phyloP scores from a whole-genome alignment of 2,113 vertebrate genomes.

The Nerophis lumbriciformis region DNA sequence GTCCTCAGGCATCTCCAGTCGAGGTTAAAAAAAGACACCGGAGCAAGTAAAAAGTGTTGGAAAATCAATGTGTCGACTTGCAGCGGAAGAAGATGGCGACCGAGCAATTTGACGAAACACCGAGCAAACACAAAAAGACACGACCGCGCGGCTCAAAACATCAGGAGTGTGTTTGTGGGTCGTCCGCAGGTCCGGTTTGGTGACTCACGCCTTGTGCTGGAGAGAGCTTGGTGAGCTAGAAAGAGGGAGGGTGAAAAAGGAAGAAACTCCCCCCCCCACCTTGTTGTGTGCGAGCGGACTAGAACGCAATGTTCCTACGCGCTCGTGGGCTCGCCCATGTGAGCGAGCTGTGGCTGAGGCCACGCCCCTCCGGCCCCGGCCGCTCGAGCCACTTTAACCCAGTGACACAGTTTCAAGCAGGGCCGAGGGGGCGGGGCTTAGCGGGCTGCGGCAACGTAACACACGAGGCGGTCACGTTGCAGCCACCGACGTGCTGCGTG shows the following conservation, averaged over 20 bases:
- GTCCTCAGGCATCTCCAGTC: constrained; percentile 55
- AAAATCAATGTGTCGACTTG: constrained; percentile 4
- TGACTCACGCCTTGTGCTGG: constrained; percentile 19
- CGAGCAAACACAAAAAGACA: neutral
- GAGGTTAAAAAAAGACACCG: neutral
- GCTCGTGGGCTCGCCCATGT: constrained; percentile 54
- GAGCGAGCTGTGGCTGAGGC: constrained; percentile 52
- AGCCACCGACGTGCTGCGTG: constrained; percentile 41
- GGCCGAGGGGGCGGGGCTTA: constrained; percentile 41
- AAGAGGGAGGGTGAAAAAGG: neutral
- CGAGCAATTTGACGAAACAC: no score
- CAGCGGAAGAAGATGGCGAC: neutral
- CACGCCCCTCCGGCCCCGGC: constrained; percentile 44
- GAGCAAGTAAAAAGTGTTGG: neutral
- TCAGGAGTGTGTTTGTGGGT: neutral
- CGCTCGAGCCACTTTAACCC: constrained; percentile 70
- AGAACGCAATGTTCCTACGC: constrained; percentile 68
- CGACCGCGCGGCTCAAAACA: neutral
- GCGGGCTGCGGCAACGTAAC: constrained; percentile 27
- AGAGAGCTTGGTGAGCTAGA: neutral
- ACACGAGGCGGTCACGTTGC: constrained; percentile 59
- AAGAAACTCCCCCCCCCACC: constrained; percentile 18
- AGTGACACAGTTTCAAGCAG: constrained; percentile 77
- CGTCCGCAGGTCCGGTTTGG: constrained; percentile 1
- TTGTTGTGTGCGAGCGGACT: constrained; percentile 24